phyloP scores from a whole-genome alignment of 2,113 vertebrate genomes.

The Delphinus delphis region DNA sequence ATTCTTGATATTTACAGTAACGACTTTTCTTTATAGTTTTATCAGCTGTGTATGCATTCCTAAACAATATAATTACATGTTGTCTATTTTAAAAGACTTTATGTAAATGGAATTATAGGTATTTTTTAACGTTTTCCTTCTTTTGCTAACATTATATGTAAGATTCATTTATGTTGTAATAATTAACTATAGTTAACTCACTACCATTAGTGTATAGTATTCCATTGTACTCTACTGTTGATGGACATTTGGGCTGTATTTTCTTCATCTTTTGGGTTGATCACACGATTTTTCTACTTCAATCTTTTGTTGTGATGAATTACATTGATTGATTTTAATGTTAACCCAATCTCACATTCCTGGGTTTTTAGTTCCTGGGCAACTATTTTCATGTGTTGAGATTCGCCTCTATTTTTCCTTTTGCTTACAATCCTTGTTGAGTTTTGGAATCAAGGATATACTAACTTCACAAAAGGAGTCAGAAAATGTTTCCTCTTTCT shows the following conservation, averaged over 20 bases:
- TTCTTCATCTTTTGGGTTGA: slow-evolving; percentile 40
- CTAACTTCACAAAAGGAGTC: neutral
- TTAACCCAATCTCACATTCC: neutral
- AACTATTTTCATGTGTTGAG: slow-evolving; percentile 2
- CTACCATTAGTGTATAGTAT: neutral
- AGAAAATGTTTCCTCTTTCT: neutral
- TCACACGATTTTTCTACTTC: slow-evolving; percentile 12
- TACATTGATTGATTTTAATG: slow-evolving; percentile 3
- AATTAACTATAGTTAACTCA: neutral
- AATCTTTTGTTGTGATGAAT: neutral
- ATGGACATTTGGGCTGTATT: neutral
- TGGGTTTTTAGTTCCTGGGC: neutral
- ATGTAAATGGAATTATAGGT: neutral
- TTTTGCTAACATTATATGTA: slow-evolving; percentile 8
- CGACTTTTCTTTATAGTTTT: neutral
- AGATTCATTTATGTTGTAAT: neutral
- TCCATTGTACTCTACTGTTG: neutral
- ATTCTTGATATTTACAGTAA: neutral
- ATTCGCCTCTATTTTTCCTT: slow-evolving; percentile 8
- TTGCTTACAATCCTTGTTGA: neutral
- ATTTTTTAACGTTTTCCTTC: neutral
- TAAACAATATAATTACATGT: slow-evolving; percentile 4
- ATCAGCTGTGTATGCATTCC: neutral
- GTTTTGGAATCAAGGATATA: neutral
- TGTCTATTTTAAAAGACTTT: neutral